Base-by-base conservation (phyloP, 2,888 invertebrate genomes). In the Vanessa cardui region DNA sequence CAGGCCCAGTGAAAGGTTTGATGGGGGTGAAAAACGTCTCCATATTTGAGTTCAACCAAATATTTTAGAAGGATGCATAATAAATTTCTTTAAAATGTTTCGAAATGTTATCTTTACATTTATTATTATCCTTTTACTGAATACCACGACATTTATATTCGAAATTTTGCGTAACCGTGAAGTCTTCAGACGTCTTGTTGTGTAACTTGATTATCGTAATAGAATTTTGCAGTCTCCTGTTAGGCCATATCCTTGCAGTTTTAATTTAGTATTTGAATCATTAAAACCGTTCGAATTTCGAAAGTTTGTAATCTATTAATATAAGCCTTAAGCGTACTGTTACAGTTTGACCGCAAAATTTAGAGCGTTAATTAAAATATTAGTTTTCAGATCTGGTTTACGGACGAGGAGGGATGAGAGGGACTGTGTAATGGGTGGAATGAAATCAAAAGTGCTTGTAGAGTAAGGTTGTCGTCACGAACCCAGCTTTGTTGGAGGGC, bases 131-230 rank as follows among this genome's bases (percentile, higher is more conserved):
- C 81, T 75, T 74, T 73, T 69, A 83, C 81, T 86, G 87, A 89
- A 86, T 86, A 85, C 74, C 78, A 75, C 77, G 83, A 83, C 86
- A 87, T 86, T 89, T 88, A 87, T 88, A 83, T 84, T 79, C 74
- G 78, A 88, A 87, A 83, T 88, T 89, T 87, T 83, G 79, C 87
- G 81, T 85, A 84, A 80, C 80, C 80, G 80, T 74, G 83, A 82
- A 70, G 69, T 73, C 66, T 71, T 70, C 58, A 72, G 83, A 79
- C 81, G 80, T 81, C 82, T 80, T 81, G 78, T 78, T 79, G 76
- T 78, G 79, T 82, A 83, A 83, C 71, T 56, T 75, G 77, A 77
- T 75, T 77, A 74, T 74, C 76, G 69, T 79, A 77, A 82, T 80
- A 77, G 67, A 77, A 83, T 77, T 78, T 77, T 75, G 75, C 76